Evolutionary conservation across 2,888 invertebrate genomes (phyloP), one percentile per base, ranked within the genome.

Genomic region (Eurois occulta): DNA sequence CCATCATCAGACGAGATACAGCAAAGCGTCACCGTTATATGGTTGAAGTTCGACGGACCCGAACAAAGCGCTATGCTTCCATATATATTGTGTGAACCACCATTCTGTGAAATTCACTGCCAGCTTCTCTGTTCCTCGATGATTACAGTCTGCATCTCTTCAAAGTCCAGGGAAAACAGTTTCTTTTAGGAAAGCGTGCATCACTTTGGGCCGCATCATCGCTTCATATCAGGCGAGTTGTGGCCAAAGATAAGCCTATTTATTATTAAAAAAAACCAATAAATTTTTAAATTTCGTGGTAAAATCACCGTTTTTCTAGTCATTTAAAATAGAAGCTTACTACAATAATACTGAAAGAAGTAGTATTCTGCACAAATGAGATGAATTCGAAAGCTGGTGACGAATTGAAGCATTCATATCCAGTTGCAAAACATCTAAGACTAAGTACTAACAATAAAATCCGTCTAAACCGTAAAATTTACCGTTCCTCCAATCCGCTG

Each of bases 401-500:
- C 1, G 10, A 68, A 79, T 52, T 28, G 16, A 32, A 67, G n/a
- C 3, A 66, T 16, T 1, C 81, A n/a, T 80, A 80, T 87, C 87
- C 88, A 74, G 70, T 55, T 21, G 0, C 65, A 78, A 68, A 65
- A 35, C n/a, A 73, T 88, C 86, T 28, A 69, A 78, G 80, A 67
- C 3, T 28, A 64, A 74, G 77, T 78, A 73, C 78, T 73, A 90
- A 90, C 90, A 91, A 91, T 91, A 89, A 91, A 91, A 90, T 88
- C 84, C 84, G 87, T 86, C 85, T 86, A 83, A 87, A 74, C 78
- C 87, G 77, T 91, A 91, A 90, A 91, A 88, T 88, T 87, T 87
- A 86, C 87, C 83, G 83, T 85, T 83, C 64, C 79, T 83, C 77
- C 85, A 85, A 87, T 85, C 80, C 88, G 78, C 72, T 88, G 81